Conservation (phyloP, 2,113 vertebrate genomes). For the Saguinus imperator region DNA sequence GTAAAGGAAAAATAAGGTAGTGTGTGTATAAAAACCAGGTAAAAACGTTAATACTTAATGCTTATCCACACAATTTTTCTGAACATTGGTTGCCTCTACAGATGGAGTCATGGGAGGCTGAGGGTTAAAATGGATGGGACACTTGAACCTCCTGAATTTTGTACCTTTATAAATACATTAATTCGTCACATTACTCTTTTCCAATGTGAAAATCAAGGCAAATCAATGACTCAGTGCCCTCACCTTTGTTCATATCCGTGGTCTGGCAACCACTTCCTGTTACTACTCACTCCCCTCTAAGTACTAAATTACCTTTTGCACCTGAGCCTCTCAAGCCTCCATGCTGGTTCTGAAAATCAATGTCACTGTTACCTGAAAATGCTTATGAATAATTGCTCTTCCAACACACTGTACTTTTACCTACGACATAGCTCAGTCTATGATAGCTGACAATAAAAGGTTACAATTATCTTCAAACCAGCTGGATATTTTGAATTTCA, state of each 20-base stretch:
- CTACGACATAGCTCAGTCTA: not conserved
- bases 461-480: not conserved
- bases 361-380: not conserved
- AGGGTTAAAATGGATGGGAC: not conserved
- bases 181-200: not conserved
- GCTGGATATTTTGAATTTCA: not conserved
- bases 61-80: not conserved
- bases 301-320: not conserved
- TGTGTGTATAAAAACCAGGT: not conserved
- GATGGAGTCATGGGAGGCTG: not conserved
- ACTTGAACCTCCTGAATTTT: constrained; percentile 1
- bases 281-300: not conserved
- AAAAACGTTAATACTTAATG: not conserved
- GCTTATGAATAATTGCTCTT: not conserved
- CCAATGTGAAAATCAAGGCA: not conserved
- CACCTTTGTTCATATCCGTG: not conserved
- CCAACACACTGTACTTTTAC: not conserved
- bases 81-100: not conserved
- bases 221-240: not conserved
- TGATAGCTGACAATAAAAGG: not conserved
- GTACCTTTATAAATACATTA: not conserved
- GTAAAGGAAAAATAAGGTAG: not conserved
- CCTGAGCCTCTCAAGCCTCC: not conserved
- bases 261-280: not conserved
- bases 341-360: not conserved